Conservation (phyloP, 2,888 invertebrate species). For the Tachina lurida region DNA sequence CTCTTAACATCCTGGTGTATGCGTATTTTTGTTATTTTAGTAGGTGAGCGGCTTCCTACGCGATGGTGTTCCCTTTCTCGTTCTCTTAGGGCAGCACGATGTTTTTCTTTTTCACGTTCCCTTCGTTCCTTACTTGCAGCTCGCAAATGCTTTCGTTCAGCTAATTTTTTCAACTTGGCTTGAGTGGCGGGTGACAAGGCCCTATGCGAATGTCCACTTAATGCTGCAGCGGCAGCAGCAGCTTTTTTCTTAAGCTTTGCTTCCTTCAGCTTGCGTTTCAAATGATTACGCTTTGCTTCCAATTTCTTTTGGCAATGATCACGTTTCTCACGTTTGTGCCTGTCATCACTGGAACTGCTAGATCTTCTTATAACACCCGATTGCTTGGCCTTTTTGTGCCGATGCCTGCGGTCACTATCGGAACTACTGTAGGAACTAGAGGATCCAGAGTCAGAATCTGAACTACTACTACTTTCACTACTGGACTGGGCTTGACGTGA, state of each 20-base stretch:
- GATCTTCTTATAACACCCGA: slow-evolving; percentile 81
- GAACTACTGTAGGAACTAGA: slow-evolving; percentile 81
- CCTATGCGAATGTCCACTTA: slow-evolving; percentile 79
- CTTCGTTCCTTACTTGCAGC: slow-evolving; percentile 80
- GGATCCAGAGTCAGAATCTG: slow-evolving; percentile 80
- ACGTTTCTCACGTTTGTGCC: slow-evolving; percentile 80
- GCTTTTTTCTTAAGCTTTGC: slow-evolving; percentile 81
- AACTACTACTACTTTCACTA: slow-evolving; percentile 80
- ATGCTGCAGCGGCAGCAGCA: slow-evolving; percentile 75
- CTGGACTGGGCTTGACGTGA: slow-evolving; percentile 80
- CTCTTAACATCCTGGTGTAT: slow-evolving; percentile 83
- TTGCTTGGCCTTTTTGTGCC: slow-evolving; percentile 84
- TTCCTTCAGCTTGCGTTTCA: slow-evolving; percentile 81
- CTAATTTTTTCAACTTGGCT: slow-evolving; percentile 80
- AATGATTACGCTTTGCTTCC: slow-evolving; percentile 81
- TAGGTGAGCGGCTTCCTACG: slow-evolving; percentile 81
- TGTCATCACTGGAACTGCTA: slow-evolving; percentile 85
- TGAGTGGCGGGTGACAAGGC: slow-evolving; percentile 80
- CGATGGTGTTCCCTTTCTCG: slow-evolving; percentile 82
- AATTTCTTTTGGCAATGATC: slow-evolving; percentile 82
- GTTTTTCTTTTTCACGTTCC: slow-evolving; percentile 83
- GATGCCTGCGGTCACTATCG: slow-evolving; percentile 79
- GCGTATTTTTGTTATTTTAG: slow-evolving; percentile 81
- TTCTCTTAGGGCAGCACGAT: slow-evolving; percentile 81
- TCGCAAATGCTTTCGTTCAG: slow-evolving; percentile 80